Evolutionary conservation across 92 coral and sea anemone species (phyloP).

Genomic region (Porites evermanni): DNA sequence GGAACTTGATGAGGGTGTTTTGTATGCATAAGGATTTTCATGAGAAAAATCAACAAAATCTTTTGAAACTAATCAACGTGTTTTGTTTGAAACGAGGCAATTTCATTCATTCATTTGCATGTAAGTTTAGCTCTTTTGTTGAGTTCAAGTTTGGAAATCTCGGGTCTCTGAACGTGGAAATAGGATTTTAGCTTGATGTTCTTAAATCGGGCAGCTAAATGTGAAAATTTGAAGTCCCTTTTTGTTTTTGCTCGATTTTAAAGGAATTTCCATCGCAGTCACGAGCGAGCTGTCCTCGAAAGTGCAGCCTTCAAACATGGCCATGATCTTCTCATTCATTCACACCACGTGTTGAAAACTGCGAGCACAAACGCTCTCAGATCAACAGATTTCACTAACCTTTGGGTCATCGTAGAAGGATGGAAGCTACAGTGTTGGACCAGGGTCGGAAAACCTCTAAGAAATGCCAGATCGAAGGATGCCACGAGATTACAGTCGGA

Average conservation of each 20-base stretch:
- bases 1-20: background rate
- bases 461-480: constrained; percentile 95
- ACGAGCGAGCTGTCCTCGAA: background rate
- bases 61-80: constrained; percentile 53
- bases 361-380: constrained; percentile 8
- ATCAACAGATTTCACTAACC: constrained; percentile 13
- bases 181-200: background rate
- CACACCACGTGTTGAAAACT: constrained; percentile 71
- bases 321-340: constrained; percentile 71
- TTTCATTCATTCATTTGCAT: constrained; percentile 98
- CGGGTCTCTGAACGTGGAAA: background rate
- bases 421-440: constrained; percentile 67
- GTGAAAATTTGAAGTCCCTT: background rate
- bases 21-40: background rate
- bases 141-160: constrained; percentile 30
- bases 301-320: constrained; percentile 20
- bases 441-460: constrained; percentile 54
- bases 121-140: constrained; percentile 42
- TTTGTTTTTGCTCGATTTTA: background rate
- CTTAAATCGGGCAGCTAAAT: background rate
- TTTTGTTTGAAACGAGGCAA: constrained; percentile 95
- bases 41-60: constrained; percentile 56
- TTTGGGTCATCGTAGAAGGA: constrained; percentile 13
- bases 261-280: background rate
- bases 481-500: constrained; percentile 92